Evolutionary conservation across 2,888 invertebrate species (phyloP), one percentile per base, ranked within the genome.

Genomic region (Andrena minutula): DNA sequence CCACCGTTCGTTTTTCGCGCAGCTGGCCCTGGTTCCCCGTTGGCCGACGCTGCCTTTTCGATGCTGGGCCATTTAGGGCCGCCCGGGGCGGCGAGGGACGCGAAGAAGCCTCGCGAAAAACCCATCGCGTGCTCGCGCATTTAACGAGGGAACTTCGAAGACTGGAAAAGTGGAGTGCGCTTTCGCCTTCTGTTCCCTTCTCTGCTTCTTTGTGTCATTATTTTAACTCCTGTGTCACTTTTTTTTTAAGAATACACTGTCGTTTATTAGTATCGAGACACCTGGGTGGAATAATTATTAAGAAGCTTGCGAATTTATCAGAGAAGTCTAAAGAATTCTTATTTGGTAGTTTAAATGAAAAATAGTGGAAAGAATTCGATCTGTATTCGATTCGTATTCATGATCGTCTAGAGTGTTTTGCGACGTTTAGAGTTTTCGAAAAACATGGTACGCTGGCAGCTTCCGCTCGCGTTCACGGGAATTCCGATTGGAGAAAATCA

Each of bases 401-500:
- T 1, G 4, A 41, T 16, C 16, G 4, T 41, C 41, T 5, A 16
- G 3, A 41, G 12, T 16, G 16, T 41, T 41, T 16, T 5, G 16
- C 41, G 1, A 16, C 16, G 4, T 41, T 41, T 41, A 12, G 12
- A 41, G 12, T 41, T 41, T 41, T 4, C 4, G 12, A 12, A 41
- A 35, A 35, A 3, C 35, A 3, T 35, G 35, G 35, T 35, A 28
- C 28, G n/a, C n/a, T n/a, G 30, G 30, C 6, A 30, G 30, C 30
- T 30, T 30, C 30, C 30, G 30, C 6, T 6, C 30, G 30, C 30
- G 30, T 30, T 26, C 20, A 26, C 32, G 47, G 20, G 53, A 28
- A 60, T 60, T n/a, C 64, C 58, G 65, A 6, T 56, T 20, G 8
- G 41, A 12, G 79, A 82, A 82, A 82, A 87, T 86, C 80, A 47